phyloP scores from a whole-genome alignment of 2,888 invertebrate species.

The Erannis defoliaria region DNA sequence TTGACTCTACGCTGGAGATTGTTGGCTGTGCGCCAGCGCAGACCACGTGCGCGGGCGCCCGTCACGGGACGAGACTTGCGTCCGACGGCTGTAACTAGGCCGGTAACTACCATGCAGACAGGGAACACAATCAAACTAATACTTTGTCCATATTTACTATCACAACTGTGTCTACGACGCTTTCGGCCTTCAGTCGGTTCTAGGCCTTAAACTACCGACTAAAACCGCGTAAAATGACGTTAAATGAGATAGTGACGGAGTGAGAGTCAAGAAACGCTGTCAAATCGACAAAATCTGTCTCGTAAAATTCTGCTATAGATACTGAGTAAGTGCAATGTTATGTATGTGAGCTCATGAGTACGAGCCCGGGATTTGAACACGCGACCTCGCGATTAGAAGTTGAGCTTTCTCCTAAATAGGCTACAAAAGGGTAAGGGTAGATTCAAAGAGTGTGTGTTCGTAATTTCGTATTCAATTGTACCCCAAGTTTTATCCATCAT shows the following conservation, averaged over 20 bases:
- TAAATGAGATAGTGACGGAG: neutral
- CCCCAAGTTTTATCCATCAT: slow-evolving; percentile 12
- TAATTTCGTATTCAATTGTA: slow-evolving; percentile 8
- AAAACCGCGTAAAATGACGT: neutral
- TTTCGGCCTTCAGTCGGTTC: neutral
- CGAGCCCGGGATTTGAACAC: too few species aligned
- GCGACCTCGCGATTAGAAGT: too few species aligned
- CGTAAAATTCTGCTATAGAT: too few species aligned
- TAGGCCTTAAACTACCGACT: neutral
- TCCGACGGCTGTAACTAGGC: slow-evolving; percentile 55
- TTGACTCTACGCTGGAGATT: slow-evolving; percentile 86
- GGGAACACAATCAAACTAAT: slow-evolving; percentile 1
- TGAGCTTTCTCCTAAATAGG: neutral
- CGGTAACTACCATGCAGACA: slow-evolving; percentile 34
- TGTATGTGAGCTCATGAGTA: too few species aligned
- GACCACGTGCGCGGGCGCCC: slow-evolving; percentile 77
- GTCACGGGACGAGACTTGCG: slow-evolving; percentile 79
- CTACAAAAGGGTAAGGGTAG: slow-evolving; percentile 1
- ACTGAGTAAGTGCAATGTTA: neutral
- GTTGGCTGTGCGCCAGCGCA: slow-evolving; percentile 81
- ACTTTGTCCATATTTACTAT: neutral
- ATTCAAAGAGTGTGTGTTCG: slow-evolving; percentile 10
- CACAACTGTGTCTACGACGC: neutral
- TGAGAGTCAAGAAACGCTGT: neutral
- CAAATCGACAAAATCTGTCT: slow-evolving; percentile 2